phyloP scores from a whole-genome alignment of 2,888 invertebrate species.

The Micropterix aruncella region DNA sequence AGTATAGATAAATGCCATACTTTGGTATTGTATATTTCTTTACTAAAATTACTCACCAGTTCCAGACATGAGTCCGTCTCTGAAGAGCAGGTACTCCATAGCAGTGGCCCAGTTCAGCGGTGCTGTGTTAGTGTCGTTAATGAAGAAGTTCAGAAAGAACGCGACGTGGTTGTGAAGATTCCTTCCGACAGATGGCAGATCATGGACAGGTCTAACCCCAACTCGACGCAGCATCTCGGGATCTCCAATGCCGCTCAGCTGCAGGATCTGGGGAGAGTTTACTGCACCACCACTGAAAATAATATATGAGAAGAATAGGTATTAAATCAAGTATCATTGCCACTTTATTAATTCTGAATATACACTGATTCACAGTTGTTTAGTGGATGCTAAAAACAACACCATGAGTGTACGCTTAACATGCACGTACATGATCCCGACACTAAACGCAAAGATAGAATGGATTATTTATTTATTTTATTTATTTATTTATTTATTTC shows the following conservation, averaged over 20 bases:
- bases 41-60: slow-evolving; percentile 43
- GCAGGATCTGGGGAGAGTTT: slow-evolving; percentile 84
- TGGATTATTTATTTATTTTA: no score
- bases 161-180: slow-evolving; percentile 83
- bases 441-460: no score
- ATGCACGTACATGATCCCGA: no score
- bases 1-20: no score
- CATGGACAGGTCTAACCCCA: slow-evolving; percentile 52
- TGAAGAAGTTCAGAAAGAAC: slow-evolving; percentile 61
- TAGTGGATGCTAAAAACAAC: no score
- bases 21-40: not conserved
- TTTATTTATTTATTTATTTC: no score
- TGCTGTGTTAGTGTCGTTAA: slow-evolving; percentile 73
- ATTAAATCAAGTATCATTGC: no score
- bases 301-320: no score
- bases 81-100: slow-evolving; percentile 78
- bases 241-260: slow-evolving; percentile 82
- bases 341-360: no score
- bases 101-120: slow-evolving; percentile 87
- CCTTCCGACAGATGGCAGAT: slow-evolving; percentile 67
- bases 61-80: slow-evolving; percentile 82
- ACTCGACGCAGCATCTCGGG: slow-evolving; percentile 49
- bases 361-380: no score
- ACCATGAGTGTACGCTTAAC: no score
- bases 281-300: slow-evolving; percentile 66